Conservation (phyloP, 2,797 vertebrate genomes). For the Eulemur rubriventer region DNA sequence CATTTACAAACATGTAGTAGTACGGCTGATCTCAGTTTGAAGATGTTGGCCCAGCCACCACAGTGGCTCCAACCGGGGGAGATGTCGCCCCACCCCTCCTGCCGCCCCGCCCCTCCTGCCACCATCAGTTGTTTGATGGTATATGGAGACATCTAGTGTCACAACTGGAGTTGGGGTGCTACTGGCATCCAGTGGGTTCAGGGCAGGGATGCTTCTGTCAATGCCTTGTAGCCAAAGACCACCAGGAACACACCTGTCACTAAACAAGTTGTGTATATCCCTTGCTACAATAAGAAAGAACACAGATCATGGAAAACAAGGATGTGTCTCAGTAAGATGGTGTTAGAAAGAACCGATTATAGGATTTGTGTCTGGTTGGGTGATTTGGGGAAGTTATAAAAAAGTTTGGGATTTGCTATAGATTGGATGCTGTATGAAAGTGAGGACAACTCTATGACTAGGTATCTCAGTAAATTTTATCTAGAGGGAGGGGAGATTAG, state of each 20-base stretch:
- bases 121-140: neutral
- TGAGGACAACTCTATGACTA: neutral
- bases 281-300: neutral
- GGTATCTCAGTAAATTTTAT: neutral
- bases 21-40: neutral
- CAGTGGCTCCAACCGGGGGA: neutral
- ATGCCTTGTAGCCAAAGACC: neutral
- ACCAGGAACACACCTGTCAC: neutral
- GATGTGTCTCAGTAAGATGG: neutral
- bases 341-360: neutral
- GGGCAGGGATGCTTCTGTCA: neutral
- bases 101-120: too few species aligned
- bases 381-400: neutral
- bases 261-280: neutral
- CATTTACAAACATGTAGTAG: rapidly evolving
- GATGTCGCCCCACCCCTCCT: rapidly evolving
- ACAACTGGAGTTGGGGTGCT: neutral
- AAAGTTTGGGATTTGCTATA: neutral
- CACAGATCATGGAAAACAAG: neutral
- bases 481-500: neutral
- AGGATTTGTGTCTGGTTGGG: neutral
- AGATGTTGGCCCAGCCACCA: neutral
- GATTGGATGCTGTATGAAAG: neutral
- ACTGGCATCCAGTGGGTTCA: neutral
- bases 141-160: neutral